Conservation (phyloP, 2,888 invertebrate species). For the Hydrotaea cyrtoneurina region DNA sequence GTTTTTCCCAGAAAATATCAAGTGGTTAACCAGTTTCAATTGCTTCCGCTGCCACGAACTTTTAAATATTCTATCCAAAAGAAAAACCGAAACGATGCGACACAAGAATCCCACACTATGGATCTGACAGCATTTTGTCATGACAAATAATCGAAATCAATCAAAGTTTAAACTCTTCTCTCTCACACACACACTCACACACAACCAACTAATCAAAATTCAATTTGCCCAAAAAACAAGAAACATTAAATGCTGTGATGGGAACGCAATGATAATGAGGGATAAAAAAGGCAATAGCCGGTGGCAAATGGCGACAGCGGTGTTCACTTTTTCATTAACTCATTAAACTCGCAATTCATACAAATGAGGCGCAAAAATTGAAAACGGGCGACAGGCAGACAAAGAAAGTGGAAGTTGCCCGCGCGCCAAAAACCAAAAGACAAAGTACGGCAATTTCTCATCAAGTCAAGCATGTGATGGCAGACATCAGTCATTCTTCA, state of each 20-base stretch:
- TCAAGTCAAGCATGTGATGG: constrained; percentile 58
- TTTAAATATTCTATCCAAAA: too few species aligned
- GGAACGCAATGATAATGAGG: constrained; percentile 44
- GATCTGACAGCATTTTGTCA: constrained; percentile 6
- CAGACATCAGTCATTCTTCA: constrained; percentile 31
- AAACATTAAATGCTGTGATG: constrained; percentile 27
- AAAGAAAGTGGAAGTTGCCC: neutral
- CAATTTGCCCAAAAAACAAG: constrained; percentile 74
- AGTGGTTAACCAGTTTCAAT: too few species aligned
- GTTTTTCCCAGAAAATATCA: too few species aligned
- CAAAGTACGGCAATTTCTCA: constrained; percentile 71
- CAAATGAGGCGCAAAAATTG: constrained; percentile 77
- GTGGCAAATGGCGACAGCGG: neutral
- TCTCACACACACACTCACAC: constrained; percentile 1
- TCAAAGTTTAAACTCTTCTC: constrained; percentile 69
- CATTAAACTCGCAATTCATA: constrained; percentile 77
- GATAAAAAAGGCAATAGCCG: constrained; percentile 44
- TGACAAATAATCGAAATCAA: constrained; percentile 77
- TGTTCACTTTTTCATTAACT: constrained; percentile 69
- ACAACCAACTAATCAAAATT: constrained; percentile 75
- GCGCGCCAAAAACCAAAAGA: neutral
- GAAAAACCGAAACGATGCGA: too few species aligned
- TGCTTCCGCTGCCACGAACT: too few species aligned
- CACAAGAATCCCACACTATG: too few species aligned
- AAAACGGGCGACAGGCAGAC: constrained; percentile 31